Evolutionary conservation across 2,113 vertebrate genomes (phyloP), one percentile per base, ranked within the genome.

Genomic region (Dasyprocta punctata): DNA sequence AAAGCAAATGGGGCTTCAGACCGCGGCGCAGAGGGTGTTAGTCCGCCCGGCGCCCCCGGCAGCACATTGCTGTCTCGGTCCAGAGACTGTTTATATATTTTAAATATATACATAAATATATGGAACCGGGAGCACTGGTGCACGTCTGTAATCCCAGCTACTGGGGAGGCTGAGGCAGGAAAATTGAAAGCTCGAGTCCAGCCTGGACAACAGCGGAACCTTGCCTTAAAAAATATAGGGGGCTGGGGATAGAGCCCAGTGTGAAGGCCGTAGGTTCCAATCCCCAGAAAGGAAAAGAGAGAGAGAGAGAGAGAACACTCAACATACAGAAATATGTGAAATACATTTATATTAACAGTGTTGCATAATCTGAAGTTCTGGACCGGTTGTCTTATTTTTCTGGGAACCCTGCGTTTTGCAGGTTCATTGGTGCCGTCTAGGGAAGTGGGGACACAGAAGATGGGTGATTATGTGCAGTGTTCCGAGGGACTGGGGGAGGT

Each of bases 321-420:
- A 58, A 16, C 5, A 20, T 24, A 58, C 30, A 54, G 78, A 83
- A 69, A 86, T 81, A 93, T 84, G 56, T 83, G 61, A 60, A 33
- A 80, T 69, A 38, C 38, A 54, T 19, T 73, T 85, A 69, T 2
- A 54, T 54, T 82, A 82, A 82, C 49, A 41, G 49, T 13, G 1
- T 87, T 82, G 44, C 77, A 91, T 90, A 83, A 77, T 58, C 5
- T 61, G 67, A 95, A 83, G 87, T 58, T 95, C 80, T 89, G 60
- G n/a, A n/a, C n/a, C n/a, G n/a, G n/a, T n/a, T n/a, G n/a, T n/a
- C n/a, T n/a, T n/a, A n/a, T n/a, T n/a, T n/a, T n/a, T n/a, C n/a
- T n/a, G n/a, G n/a, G n/a, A n/a, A n/a, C n/a, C n/a, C n/a, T 61
- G 38, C 22, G 41, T 63, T 47, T 12, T 71, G 81, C n/a, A 9